These are phyloP conservation scores for Parasteatoda tepidariorum DNA, from an alignment of 1,140 invertebrate genomes.

Conservation along the genomic window DNA sequence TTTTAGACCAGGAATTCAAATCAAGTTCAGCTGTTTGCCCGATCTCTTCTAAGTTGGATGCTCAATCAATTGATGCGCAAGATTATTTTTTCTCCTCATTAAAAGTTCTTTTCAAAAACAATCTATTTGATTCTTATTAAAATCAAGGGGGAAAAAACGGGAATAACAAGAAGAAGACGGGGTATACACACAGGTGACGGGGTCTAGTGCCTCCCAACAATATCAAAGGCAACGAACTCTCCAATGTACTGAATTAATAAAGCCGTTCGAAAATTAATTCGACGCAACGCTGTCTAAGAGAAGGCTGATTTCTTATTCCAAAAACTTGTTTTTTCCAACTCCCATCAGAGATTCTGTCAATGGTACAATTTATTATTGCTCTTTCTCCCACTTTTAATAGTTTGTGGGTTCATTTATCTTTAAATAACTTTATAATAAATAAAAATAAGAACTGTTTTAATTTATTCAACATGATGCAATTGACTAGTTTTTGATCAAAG, in stretches of 20 bases:
- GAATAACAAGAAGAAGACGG: neutral
- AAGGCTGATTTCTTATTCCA: slow-evolving; percentile 17
- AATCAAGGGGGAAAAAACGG: neutral
- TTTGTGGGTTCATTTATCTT: neutral
- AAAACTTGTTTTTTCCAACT: slow-evolving; percentile 34
- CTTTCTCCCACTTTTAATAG: neutral
- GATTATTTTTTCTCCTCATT: neutral
- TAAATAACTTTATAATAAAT: neutral
- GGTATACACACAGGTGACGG: neutral
- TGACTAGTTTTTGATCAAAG: too few species aligned
- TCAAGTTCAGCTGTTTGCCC: too few species aligned
- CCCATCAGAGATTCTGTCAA: slow-evolving; percentile 42
- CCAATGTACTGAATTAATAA: slow-evolving; percentile 47
- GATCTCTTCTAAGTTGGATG: too few species aligned
- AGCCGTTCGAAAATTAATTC: slow-evolving; percentile 40
- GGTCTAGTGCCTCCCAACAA: neutral
- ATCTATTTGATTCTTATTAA: neutral
- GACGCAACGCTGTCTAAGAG: neutral
- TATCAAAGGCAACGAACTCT: slow-evolving; percentile 25
- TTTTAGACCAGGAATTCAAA: too few species aligned
- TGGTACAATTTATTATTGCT: slow-evolving; percentile 11
- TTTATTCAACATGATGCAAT: too few species aligned
- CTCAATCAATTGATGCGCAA: too few species aligned
- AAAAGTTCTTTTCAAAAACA: neutral
- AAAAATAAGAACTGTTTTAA: neutral